Evolutionary conservation across 2,113 vertebrate species (phyloP).

Genomic region (Alligator sinensis): DNA sequence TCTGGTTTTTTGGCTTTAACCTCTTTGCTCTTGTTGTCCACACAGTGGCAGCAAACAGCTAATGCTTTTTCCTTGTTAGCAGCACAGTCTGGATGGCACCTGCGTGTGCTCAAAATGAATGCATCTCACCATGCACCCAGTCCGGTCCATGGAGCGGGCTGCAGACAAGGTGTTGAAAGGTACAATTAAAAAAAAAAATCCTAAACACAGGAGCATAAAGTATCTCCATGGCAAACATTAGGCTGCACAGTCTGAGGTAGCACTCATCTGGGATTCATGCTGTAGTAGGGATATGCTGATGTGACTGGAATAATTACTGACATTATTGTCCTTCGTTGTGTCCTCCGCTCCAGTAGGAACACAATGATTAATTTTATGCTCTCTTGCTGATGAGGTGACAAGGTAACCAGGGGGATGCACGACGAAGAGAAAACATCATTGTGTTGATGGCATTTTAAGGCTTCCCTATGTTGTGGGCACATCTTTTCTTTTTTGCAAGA

Average conservation of each 20-base stretch:
- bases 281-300: fast-evolving
- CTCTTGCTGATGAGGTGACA: not conserved
- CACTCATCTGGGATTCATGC: not conserved
- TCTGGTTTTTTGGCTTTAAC: not conserved
- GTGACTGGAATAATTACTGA: not conserved
- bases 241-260: fast-evolving
- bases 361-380: not conserved
- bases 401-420: not conserved
- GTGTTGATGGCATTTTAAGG: not conserved
- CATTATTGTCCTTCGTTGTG: fast-evolving
- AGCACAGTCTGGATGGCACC: fast-evolving
- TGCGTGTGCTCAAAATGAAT: fast-evolving
- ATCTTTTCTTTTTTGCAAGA: not conserved
- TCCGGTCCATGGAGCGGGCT: not conserved
- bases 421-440: too few relatives aligned
- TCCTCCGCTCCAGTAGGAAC: not conserved
- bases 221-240: not conserved
- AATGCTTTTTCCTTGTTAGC: fast-evolving
- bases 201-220: not conserved
- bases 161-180: not conserved
- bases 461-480: too few relatives aligned
- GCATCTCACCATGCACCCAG: fast-evolving
- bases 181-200: not conserved
- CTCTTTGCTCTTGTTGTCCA: not conserved
- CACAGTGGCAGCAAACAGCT: slow-evolving; percentile 55